Base-by-base conservation (phyloP, 2,888 invertebrate genomes). In the Phyllotreta striolata region DNA sequence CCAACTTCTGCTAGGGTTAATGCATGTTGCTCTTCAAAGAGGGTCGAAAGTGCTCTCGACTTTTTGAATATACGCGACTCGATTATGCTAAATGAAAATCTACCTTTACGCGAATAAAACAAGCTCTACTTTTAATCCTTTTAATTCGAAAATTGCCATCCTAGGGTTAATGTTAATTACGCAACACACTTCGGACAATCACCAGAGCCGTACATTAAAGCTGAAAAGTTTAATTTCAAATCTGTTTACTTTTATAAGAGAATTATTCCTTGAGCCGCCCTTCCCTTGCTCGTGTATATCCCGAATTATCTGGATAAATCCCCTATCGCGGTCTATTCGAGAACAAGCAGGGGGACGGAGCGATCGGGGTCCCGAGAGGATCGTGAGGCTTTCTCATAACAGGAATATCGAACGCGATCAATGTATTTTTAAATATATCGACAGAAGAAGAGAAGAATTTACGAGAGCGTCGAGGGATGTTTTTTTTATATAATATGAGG, bases 331-430 rank as follows among this genome's bases (percentile, higher is more conserved):
- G 35, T 37, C 59, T 59, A 58, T 44, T 59, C 52, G 60, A 60
- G 60, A 60, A 60, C 60, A 60, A 52, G 60, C 52, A 37, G 38
- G 60, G 60, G 60, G 60, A 60, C 54, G 67, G 69, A 73, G 70
- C 70, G 72, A 70, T 71, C 70, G 57, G 59, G 56, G 70, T 70
- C 72, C 70, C 72, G 41, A 9, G 66, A 63, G 66, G 52, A 64
- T 55, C 62, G 54, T 57, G 63, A 64, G 68, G 66, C 67, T 66
- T 63, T 65, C 63, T 65, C 62, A 57, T 63, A 68, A 66, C 71
- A 68, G 66, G 69, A 72, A 70, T 69, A 73, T 71, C 67, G 71
- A 70, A 72, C 71, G 63, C 66, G 71, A 70, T 69, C 70, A 73
- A 67, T 68, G 71, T 71, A 68, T 71, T 70, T 67, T 66, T 66